These are phyloP conservation scores for Tychaedon coryphoeus DNA, from an alignment of 2,113 vertebrate species.

Conservation along the genomic window DNA sequence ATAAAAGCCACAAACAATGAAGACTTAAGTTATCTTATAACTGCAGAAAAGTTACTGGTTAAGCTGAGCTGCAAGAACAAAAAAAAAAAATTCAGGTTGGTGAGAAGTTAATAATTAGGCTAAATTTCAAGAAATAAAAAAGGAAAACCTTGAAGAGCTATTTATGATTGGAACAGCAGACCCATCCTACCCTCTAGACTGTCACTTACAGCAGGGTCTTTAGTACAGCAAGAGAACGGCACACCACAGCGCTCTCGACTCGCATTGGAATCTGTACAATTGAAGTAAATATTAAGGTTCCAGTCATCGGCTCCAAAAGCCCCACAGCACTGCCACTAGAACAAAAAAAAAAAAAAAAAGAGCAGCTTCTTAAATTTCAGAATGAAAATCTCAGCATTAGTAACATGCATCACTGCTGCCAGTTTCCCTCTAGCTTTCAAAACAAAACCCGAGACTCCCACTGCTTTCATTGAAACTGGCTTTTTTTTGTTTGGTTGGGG, in stretches of 20 bases:
- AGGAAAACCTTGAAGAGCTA: not conserved
- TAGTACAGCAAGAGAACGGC: constrained; percentile 96
- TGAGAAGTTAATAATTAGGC: not conserved
- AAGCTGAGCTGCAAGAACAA: not conserved
- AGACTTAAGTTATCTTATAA: not conserved
- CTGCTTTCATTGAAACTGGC: not conserved
- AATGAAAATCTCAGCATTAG: not conserved
- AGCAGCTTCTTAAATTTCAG: not conserved
- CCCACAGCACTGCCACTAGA: constrained; percentile 96
- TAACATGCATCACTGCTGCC: not conserved
- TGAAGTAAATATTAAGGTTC: constrained; percentile 99
- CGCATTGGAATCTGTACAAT: constrained; percentile 92
- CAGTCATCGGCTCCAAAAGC: constrained; percentile 94
- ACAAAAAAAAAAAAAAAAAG: not conserved
- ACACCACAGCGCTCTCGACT: constrained; percentile 95
- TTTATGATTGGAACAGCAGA: not conserved
- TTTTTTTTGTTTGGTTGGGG: not conserved
- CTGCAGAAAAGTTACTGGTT: not conserved
- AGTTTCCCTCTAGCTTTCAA: not conserved
- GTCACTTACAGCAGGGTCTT: constrained; percentile 88
- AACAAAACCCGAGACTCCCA: not conserved
- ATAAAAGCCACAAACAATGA: not conserved
- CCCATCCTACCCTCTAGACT: not conserved
- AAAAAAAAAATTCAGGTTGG: not conserved
- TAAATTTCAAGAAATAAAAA: not conserved